Base-by-base conservation (phyloP, 53 echinoderm and acorn worm species). In the Antedon mediterranea region DNA sequence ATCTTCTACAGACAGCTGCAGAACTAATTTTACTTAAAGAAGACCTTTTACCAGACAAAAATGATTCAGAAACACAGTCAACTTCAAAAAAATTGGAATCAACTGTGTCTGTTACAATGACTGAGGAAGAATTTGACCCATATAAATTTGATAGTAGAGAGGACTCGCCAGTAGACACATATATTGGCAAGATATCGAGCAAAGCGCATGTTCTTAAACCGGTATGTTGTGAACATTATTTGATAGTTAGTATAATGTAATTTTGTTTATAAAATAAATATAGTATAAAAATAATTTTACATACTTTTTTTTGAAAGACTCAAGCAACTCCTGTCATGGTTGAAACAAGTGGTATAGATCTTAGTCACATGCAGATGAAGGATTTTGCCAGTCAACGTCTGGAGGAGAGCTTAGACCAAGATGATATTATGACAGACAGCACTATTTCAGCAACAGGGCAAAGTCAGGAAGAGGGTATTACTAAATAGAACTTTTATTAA, bases 341-440 rank as follows among this genome's bases (percentile, higher is more conserved):
- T 31, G 83, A 91, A 0, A 71, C 77, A 14, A 82, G 85, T 29
- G 74, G 82, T 18, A 82, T 94, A 72, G 95, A 94, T 43, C 83
- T 87, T 73, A 79, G 91, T 31, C 91, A 94, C 71, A 94, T 94
- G 95, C 91, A 94, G 70, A 74, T 94, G 33, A 89, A 91, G 79
- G 95, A 94, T 71, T 85, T 94, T 34, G 87, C 95, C 3, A 92
- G 95, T 73, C 91, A 89, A 74, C 77, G 89, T 77, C 77, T 94
- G 71, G 83, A 85, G 57, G 57, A 57, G 23, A 18, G 20, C 57
- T 26, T 57, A 57, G 90, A 91, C 28, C 85, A 84, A 9, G 90
- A 90, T 34, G 91, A 91, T 2, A 80, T 79, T 29, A 75, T 72
- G 29, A 80, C 43, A 0, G 84, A 84, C 13, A 73, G 32, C 0